Evolutionary conservation across 2,797 vertebrate species (phyloP), one percentile per base, ranked within the genome.

Genomic region (Enteromius viviparus): DNA sequence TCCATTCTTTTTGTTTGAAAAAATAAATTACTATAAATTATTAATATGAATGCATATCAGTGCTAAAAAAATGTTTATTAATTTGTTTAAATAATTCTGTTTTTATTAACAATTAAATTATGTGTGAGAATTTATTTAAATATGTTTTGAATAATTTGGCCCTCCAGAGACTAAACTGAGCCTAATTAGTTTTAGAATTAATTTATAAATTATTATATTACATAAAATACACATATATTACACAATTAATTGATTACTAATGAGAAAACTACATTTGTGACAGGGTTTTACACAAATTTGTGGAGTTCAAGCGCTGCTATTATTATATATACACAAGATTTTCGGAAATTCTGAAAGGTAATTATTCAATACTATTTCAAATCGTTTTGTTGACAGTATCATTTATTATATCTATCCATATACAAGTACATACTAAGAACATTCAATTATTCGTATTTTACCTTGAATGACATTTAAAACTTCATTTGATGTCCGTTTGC

Each of bases 391-490:
- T 58, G n/a, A 58, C 53, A 21, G 19, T 10, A n/a, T n/a, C 0
- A 55, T 55, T 55, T 55, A 8, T 55, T 58, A 9, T n/a, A 17
- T 68, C 65, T 10, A 68, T n/a, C 5, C 10, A 37, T 58, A 58
- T 58, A 23, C 23, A 47, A 47, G 45, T 15, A 47, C 45, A 47
- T 60, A 26, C 29, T 0, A 51, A 51, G 26, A 14, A 51, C 15
- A 15, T 72, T 51, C 0, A 72, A 72, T 51, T 9, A 47, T 14
- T 62, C n/a, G 1, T n/a, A 47, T 47, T 51, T 89, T 96, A 99
- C 98, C 98, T 98, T 99, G 97, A 93, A 99, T 99, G 92, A 99
- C 97, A 92, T 99, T 97, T 95, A 99, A 93, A 86, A 99, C 98
- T 95, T 99, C 98, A 51, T 99, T 99, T 84, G 98, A 99, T 26